Evolutionary conservation across 1,140 invertebrate species (phyloP), one percentile per base, ranked within the genome.

Genomic region (Heliothis virescens): DNA sequence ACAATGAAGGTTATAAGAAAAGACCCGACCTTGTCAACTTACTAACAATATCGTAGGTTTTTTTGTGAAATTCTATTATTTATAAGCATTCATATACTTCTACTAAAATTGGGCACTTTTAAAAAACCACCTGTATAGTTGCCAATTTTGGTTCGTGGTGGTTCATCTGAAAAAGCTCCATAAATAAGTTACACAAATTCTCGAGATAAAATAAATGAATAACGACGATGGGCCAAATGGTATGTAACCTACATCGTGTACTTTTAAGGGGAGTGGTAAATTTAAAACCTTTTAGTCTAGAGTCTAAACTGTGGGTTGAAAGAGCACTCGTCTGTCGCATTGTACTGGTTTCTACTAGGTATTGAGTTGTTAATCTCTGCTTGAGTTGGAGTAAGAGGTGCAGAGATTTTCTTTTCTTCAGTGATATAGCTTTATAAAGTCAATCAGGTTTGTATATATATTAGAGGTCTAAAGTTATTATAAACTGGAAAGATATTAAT

Each of bases 241-340:
- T n/a, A 9, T 26, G 34, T 41, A 41, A 41, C 34, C 34, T 41
- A 41, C 29, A 63, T 16, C 60, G 47, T 41, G 16, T n/a, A 13
- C 59, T 63, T 47, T 11, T 16, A 63, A 34, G 41, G 15, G 29
- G 10, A n/a, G 29, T 2, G 60, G 29, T 47, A 41, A 47, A 63
- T 63, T 41, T 41, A 63, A 63, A 41, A 41, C 60, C 15, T 63
- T 63, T 63, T 63, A 63, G 60, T 63, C 9, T 63, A 41, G 47
- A 63, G 60, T 63, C 9, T 63, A 41, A 63, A 47, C 60, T 3
- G 34, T 34, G 29, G 34, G 7, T 34, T 13, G n/a, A 34, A 11
- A 47, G 34, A n/a, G 60, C 34, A 16, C 60, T 41, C 26, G 10
- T 26, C 3, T 29, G 21, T 26, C 21, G 34, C 7, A 18, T 26